Percentiles rank a stretch among this genome's conserved stretches.
These are phyloP conservation scores for Lethocerus indicus DNA, from an alignment of 1,140 invertebrate species.

Conservation along the genomic window DNA sequence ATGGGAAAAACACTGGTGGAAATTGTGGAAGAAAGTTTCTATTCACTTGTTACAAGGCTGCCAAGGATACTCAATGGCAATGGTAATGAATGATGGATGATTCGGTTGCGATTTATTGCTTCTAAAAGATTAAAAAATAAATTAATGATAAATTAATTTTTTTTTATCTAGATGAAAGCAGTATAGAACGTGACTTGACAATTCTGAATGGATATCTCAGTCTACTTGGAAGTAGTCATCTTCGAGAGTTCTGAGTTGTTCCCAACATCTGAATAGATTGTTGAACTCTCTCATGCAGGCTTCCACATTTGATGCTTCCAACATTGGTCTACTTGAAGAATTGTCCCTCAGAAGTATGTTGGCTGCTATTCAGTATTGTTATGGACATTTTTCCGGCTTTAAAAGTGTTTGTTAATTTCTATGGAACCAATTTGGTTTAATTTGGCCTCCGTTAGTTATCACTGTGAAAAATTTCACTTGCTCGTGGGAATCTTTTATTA, in stretches of 20 bases:
- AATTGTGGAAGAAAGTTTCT: constrained; percentile 17
- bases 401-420: too few species aligned
- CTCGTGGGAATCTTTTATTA: too few species aligned
- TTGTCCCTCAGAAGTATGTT: constrained; percentile 29
- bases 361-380: neutral
- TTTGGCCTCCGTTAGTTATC: too few species aligned
- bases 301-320: constrained; percentile 30
- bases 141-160: neutral
- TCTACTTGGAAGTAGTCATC: constrained; percentile 31
- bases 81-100: constrained; percentile 9
- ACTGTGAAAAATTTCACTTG: too few species aligned
- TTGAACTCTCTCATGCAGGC: constrained; percentile 33
- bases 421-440: too few species aligned
- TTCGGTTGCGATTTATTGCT: too few species aligned
- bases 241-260: constrained; percentile 31
- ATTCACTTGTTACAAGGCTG: constrained; percentile 12
- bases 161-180: constrained; percentile 29
- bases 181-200: constrained; percentile 27
- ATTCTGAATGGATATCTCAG: constrained; percentile 39
- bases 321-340: constrained; percentile 33
- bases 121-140: neutral
- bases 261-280: constrained; percentile 30
- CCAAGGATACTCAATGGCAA: constrained; percentile 15
- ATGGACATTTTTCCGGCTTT: too few species aligned
- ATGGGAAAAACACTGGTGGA: constrained; percentile 12